Percentiles rank a stretch among this genome's conserved stretches.
Conservation (phyloP, 2,113 vertebrate species). For the Corythaixoides concolor region DNA sequence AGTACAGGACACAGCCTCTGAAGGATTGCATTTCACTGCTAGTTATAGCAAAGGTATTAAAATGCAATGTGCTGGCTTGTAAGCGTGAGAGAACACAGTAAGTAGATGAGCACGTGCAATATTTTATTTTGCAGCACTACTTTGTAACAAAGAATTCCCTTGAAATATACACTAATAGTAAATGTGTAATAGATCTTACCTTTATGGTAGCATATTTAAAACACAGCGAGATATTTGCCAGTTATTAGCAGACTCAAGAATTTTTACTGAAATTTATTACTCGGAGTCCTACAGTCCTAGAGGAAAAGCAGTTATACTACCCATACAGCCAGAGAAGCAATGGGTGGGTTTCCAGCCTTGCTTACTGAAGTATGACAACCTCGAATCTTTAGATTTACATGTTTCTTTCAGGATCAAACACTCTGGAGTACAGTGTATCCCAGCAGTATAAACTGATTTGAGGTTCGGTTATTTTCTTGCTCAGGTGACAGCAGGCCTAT, state of each 20-base stretch:
- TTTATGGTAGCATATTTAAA: background rate
- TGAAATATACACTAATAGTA: background rate
- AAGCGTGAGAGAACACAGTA: background rate
- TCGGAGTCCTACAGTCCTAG: background rate
- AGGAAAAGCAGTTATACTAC: background rate
- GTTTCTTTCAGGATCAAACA: background rate
- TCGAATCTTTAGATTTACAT: background rate
- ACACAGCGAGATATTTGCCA: background rate
- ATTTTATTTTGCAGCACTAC: background rate
- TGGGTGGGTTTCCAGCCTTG: background rate
- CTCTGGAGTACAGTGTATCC: background rate
- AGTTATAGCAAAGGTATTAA: background rate
- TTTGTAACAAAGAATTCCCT: background rate
- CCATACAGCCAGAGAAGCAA: background rate
- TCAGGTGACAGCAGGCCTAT: background rate
- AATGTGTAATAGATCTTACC: background rate
- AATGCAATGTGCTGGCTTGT: background rate
- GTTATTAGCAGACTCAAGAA: background rate
- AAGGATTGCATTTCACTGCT: background rate
- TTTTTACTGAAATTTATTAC: background rate
- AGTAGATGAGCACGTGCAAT: background rate
- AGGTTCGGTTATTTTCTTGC: background rate
- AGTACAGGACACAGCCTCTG: background rate
- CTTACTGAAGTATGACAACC: background rate
- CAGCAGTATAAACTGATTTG: fast-evolving